phyloP scores from a whole-genome alignment of 1,140 invertebrate genomes.

The Plodia interpunctella region DNA sequence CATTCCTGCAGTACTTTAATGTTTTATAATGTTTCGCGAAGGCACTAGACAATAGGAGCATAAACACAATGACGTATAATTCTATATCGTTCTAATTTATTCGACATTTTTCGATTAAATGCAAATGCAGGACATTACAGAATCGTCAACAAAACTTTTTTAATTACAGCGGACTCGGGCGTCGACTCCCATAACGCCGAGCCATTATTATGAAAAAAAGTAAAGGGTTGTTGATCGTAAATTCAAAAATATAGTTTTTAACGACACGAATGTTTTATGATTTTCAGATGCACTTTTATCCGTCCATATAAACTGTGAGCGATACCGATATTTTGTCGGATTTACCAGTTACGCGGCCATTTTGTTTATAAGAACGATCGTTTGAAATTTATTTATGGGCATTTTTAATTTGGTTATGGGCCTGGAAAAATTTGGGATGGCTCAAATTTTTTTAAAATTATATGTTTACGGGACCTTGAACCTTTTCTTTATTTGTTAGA shows the following conservation, averaged over 20 bases:
- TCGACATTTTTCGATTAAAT: not conserved
- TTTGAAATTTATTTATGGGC: not conserved
- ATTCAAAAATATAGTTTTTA: slow-evolving; percentile 4
- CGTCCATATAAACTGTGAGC: not conserved
- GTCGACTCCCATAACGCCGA: not conserved
- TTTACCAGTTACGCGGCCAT: not conserved
- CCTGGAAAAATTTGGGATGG: too few relatives aligned
- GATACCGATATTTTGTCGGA: not conserved
- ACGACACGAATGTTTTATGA: slow-evolving; percentile 2
- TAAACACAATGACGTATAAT: too few relatives aligned
- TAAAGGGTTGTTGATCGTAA: not conserved
- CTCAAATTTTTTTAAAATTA: too few relatives aligned
- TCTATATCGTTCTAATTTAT: too few relatives aligned
- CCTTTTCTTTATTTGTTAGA: too few relatives aligned
- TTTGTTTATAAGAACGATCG: not conserved
- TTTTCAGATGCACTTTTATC: slow-evolving; percentile 3
- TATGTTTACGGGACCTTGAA: too few relatives aligned
- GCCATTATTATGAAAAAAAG: not conserved
- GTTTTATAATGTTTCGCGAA: too few relatives aligned
- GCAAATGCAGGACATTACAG: not conserved
- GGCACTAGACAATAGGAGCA: too few relatives aligned
- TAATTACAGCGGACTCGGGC: not conserved
- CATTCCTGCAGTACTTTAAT: too few relatives aligned
- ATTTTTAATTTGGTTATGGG: not conserved
- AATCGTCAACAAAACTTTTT: not conserved